phyloP scores from a whole-genome alignment of 92 coral and sea anemone genomes.

The Parazoanthus atlanticus region DNA sequence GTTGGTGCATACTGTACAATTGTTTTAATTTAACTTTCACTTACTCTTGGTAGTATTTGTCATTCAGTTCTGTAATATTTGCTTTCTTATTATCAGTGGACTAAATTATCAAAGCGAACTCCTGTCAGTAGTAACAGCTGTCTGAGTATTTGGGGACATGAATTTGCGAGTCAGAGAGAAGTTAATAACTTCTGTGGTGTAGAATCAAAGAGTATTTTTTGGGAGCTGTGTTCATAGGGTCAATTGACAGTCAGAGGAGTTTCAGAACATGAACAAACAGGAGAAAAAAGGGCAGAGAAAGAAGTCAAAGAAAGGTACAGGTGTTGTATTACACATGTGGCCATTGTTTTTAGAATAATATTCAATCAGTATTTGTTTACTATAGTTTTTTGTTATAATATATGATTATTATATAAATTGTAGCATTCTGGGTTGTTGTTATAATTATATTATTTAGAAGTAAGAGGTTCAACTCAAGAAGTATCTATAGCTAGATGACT shows the following conservation, averaged over 20 bases:
- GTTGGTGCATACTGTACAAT: too few relatives aligned
- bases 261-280: conserved; percentile 17
- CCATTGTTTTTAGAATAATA: background rate
- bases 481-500: too few relatives aligned
- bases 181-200: background rate
- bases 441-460: too few relatives aligned
- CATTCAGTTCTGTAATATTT: background rate
- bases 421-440: too few relatives aligned
- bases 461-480: too few relatives aligned
- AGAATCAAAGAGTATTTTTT: background rate
- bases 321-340: background rate
- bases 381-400: background rate
- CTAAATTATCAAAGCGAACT: background rate
- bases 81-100: background rate
- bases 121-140: background rate
- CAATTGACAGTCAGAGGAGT: background rate
- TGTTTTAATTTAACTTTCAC: background rate
- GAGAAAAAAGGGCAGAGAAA: conserved; percentile 7
- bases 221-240: background rate
- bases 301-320: conserved; percentile 15
- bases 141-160: background rate
- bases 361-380: background rate
- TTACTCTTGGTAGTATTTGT: background rate
- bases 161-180: background rate
- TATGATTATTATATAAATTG: too few relatives aligned